Evolutionary conservation across 2,888 invertebrate genomes (phyloP).

Genomic region (Drosophila austrosaltans): DNA sequence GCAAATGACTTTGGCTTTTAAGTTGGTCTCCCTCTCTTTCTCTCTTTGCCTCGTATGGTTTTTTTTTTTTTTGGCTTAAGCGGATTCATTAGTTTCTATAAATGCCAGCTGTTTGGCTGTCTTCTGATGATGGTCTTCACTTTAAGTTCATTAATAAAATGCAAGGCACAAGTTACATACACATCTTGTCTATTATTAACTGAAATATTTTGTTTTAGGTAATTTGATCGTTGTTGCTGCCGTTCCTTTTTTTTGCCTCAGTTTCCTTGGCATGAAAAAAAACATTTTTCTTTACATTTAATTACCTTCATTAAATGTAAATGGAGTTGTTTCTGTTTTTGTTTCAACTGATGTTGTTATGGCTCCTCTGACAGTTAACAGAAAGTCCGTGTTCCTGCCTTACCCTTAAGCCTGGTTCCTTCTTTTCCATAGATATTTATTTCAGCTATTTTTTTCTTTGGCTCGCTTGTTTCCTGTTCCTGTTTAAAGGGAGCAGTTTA

Average conservation of each 20-base stretch:
- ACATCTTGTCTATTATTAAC: constrained; percentile 11
- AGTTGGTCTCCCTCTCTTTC: neutral
- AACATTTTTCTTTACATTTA: constrained; percentile 64
- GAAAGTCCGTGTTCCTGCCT: constrained; percentile 18
- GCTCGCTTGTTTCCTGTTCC: too few relatives aligned
- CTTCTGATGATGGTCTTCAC: neutral
- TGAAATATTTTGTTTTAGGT: constrained; percentile 22
- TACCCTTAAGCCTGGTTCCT: neutral
- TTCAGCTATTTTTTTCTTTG: neutral
- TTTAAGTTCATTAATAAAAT: constrained; percentile 55
- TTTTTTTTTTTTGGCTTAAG: constrained; percentile 47
- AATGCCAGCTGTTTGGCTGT: constrained; percentile 56
- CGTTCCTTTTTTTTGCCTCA: constrained; percentile 1
- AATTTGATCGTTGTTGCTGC: constrained; percentile 15
- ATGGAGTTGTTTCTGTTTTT: constrained; percentile 54
- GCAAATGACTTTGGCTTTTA: constrained; percentile 44
- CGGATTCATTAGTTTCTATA: constrained; percentile 72
- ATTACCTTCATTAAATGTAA: constrained; percentile 74
- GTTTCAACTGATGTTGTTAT: constrained; percentile 43
- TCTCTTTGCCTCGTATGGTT: neutral
- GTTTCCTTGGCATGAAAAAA: constrained; percentile 6
- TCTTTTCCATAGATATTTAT: constrained; percentile 27
- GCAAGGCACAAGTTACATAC: neutral
- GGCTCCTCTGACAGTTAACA: constrained; percentile 43
- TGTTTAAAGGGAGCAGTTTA: neutral